Evolutionary conservation across 2,888 invertebrate species (phyloP).

Genomic region (Diarsia mendica): DNA sequence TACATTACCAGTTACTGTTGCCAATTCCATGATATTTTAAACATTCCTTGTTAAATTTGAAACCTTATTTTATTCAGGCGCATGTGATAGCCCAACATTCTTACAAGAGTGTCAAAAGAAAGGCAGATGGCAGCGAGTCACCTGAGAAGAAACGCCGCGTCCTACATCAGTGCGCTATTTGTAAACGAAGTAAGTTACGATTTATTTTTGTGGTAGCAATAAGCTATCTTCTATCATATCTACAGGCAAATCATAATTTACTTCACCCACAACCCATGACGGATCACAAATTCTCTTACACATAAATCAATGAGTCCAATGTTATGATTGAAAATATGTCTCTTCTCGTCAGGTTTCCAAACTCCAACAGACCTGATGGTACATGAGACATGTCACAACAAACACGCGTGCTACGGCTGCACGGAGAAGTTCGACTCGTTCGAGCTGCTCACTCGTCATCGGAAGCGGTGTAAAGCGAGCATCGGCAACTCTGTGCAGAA

Average conservation of each 20-base stretch:
- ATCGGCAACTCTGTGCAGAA: slow-evolving; percentile 65
- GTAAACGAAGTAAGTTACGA: slow-evolving; percentile 82
- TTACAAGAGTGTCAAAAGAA: slow-evolving; percentile 82
- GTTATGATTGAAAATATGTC: neutral
- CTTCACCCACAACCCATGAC: neutral
- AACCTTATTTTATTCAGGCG: slow-evolving; percentile 72
- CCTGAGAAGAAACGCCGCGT: slow-evolving; percentile 68
- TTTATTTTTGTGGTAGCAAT: neutral
- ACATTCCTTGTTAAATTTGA: neutral
- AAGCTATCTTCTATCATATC: neutral
- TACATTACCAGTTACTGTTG: too few species aligned
- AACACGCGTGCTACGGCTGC: slow-evolving; percentile 81
- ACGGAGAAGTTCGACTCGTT: slow-evolving; percentile 79
- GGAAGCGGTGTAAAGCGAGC: slow-evolving; percentile 73
- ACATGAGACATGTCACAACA: slow-evolving; percentile 84
- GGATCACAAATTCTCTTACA: neutral
- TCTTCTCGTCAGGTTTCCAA: slow-evolving; percentile 74
- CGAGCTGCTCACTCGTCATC: slow-evolving; percentile 75
- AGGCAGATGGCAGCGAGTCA: slow-evolving; percentile 65
- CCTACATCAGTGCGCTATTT: slow-evolving; percentile 77
- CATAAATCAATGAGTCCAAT: neutral
- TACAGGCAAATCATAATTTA: too few species aligned
- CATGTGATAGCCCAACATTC: slow-evolving; percentile 87
- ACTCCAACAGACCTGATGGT: slow-evolving; percentile 85
- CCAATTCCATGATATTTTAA: too few species aligned